These are phyloP conservation scores for Xanthia icteritia DNA, from an alignment of 2,888 invertebrate species.

Conservation along the genomic window DNA sequence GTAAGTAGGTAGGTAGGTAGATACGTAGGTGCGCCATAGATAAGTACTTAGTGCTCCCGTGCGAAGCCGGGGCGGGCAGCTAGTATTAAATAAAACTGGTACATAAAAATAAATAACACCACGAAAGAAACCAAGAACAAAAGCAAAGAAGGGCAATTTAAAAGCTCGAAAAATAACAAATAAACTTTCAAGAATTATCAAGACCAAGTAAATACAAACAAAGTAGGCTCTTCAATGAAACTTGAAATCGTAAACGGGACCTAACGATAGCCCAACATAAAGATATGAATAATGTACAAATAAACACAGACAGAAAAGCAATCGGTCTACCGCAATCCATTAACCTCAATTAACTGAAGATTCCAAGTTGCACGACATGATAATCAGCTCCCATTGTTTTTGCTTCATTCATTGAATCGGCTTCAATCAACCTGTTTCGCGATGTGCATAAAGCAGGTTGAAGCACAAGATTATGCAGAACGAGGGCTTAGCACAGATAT, in stretches of 20 bases:
- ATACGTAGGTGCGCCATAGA: too few relatives aligned
- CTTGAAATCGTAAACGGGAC: constrained; percentile 15
- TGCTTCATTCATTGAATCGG: constrained; percentile 44
- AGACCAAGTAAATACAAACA: constrained; percentile 1
- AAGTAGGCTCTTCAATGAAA: background rate
- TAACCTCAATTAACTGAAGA: constrained; percentile 51
- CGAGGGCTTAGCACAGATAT: background rate
- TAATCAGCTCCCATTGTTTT: constrained; percentile 52
- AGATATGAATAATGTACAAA: constrained; percentile 31
- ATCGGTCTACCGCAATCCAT: constrained; percentile 42
- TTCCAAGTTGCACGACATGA: constrained; percentile 42
- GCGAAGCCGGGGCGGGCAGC: too few relatives aligned
- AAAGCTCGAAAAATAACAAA: background rate
- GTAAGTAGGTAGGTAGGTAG: too few relatives aligned
- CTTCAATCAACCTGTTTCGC: constrained; percentile 39
- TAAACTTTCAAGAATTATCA: background rate
- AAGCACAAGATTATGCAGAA: background rate
- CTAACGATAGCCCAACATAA: constrained; percentile 18
- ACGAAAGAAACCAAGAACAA: background rate
- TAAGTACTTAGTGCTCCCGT: too few relatives aligned
- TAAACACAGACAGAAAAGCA: constrained; percentile 20
- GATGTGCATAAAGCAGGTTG: constrained; percentile 39
- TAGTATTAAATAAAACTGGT: background rate
- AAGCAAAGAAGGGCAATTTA: constrained; percentile 11
- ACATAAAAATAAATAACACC: background rate